Evolutionary conservation across 1,140 invertebrate species (phyloP).

Genomic region (Metaphire vulgaris): DNA sequence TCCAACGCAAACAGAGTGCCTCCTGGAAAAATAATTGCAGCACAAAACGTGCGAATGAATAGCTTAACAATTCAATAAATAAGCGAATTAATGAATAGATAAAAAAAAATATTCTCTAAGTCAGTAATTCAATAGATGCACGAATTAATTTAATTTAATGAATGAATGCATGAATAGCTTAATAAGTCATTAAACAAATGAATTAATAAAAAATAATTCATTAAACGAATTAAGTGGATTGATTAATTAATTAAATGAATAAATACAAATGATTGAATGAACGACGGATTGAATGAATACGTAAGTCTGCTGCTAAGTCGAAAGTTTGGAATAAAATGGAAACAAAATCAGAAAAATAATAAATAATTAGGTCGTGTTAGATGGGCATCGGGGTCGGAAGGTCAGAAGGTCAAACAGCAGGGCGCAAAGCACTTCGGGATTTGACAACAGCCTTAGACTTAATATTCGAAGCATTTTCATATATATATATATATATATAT

Average conservation of each 20-base stretch:
- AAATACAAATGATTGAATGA: no score
- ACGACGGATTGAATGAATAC: no score
- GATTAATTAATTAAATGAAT: no score
- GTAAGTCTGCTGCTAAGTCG: no score
- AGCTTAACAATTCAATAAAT: not conserved
- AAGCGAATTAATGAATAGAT: not conserved
- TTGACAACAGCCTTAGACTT: not conserved
- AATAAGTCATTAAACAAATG: not conserved
- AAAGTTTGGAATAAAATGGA: no score
- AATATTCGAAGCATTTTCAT: not conserved
- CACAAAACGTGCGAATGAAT: not conserved
- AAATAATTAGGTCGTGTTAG: no score
- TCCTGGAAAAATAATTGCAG: not conserved
- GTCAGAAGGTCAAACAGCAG: no score
- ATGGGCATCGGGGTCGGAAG: no score
- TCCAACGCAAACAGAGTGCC: not conserved
- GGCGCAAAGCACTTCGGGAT: no score
- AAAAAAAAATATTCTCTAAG: not conserved
- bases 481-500: not conserved
- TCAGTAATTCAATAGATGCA: not conserved
- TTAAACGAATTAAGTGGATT: no score
- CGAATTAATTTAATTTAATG: not conserved
- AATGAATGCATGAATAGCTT: not conserved
- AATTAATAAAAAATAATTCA: no score
- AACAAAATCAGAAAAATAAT: no score